Evolutionary conservation across 2,797 vertebrate genomes (phyloP).

Genomic region (Esox masquinongy): DNA sequence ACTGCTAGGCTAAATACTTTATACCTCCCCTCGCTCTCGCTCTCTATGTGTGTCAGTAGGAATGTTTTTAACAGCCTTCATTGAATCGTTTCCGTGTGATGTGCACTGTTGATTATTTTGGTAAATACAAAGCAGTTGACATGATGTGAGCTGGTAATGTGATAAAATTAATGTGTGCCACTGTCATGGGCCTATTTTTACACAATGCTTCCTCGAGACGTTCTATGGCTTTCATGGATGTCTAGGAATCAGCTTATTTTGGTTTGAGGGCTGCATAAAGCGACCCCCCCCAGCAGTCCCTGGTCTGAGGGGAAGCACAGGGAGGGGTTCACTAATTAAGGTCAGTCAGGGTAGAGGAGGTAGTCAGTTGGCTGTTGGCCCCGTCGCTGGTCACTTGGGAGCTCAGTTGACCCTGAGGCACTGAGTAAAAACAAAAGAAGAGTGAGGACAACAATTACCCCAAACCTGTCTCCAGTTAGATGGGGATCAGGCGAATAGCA

Average conservation of each 20-base stretch:
- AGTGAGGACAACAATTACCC: conserved; percentile 69
- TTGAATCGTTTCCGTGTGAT: neutral
- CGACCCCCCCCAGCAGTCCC: conserved; percentile 22
- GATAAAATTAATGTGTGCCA: too few species aligned
- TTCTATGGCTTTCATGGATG: conserved; percentile 1
- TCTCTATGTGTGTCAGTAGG: neutral
- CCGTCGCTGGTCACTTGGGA: conserved; percentile 74
- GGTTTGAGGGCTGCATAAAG: conserved; percentile 27
- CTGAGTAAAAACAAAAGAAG: conserved; percentile 66
- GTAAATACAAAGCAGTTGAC: neutral
- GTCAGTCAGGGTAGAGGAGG: conserved; percentile 54
- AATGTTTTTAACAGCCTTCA: neutral
- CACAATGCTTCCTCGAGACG: neutral
- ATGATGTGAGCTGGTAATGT: neutral
- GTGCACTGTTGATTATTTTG: neutral
- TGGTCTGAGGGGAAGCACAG: conserved; percentile 38
- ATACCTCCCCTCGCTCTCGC: neutral
- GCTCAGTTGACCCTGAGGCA: conserved; percentile 65
- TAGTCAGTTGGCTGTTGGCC: conserved; percentile 79
- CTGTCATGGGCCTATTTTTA: neutral
- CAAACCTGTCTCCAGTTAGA: conserved; percentile 56
- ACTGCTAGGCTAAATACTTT: too few species aligned
- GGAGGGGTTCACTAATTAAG: conserved; percentile 69
- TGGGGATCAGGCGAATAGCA: conserved; percentile 68
- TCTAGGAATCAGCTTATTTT: neutral